Base-by-base conservation (phyloP, 2,113 vertebrate species). In the Pongo abelii region DNA sequence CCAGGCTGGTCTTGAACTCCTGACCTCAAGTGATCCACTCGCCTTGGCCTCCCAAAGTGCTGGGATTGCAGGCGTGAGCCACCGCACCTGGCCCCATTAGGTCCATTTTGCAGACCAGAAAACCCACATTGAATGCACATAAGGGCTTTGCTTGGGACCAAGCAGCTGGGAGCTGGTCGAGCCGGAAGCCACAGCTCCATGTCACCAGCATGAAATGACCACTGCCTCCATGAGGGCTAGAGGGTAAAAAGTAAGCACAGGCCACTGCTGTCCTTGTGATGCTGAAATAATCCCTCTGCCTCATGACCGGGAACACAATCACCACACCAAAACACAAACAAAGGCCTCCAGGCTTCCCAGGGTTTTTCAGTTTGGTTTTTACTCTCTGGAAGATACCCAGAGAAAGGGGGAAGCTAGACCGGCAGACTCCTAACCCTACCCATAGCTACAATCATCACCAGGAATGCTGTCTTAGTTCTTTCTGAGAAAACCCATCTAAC, bases 361-460 rank as follows among this genome's bases (percentile, higher is more conserved):
- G 70, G 61, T 2, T 91, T 92, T 89, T 75, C 20, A 13, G 61
- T 75, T 69, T 69, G 92, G 87, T 75, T 80, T 79, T 84, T 8
- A 79, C 64, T 84, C 35, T 84, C 80, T 77, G 67, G 91, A 72
- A 93, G 75, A 38, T 35, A 38, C n/a, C 69, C 17, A 30, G 30
- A 84, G 86, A 96, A 95, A 96, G 57, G 27, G 27, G 77, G 80
- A 96, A 81, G n/a, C 74, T 11, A 6, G 32, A 38, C 43, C 0
- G 10, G 17, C 30, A 0, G 50, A 14, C n/a, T 70, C 30, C 89
- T 67, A 8, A 8, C 7, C 75, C 32, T 25, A 17, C 0, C 87
- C 38, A 1, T 6, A 2, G 38, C 80, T 32, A 27, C 1, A 1
- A 4, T 12, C 13, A 13, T 4, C 13, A 6, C 35, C 55, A 8